Evolutionary conservation across 1,140 invertebrate species (phyloP), one percentile per base, ranked within the genome.

Genomic region (Pinna nobilis): DNA sequence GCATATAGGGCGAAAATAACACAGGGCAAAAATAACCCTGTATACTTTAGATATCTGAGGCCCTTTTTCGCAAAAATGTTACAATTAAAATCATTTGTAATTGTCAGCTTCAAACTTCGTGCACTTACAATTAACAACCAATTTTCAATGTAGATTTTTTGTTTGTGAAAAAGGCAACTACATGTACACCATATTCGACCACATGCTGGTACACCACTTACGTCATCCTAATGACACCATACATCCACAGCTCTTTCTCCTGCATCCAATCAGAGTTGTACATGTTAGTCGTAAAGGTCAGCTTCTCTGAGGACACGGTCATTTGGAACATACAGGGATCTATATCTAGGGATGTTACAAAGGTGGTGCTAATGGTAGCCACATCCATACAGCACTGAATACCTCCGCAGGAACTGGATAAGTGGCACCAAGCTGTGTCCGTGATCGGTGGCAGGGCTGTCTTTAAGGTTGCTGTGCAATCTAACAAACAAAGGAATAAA

Each of bases 171-270:
- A n/a, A n/a, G n/a, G n/a, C n/a, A n/a, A n/a, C n/a, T n/a, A n/a
- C n/a, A n/a, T n/a, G n/a, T n/a, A n/a, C n/a, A n/a, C n/a, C n/a
- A n/a, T n/a, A n/a, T n/a, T n/a, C n/a, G n/a, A n/a, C n/a, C n/a
- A n/a, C n/a, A n/a, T n/a, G n/a, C n/a, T n/a, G n/a, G n/a, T n/a
- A n/a, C n/a, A n/a, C n/a, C n/a, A 53, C 66, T 39, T 44, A 68
- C 66, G 35, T 68, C 28, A 68, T 68, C 59, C 51, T 57, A n/a
- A 68, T 37, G 6, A 68, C 35, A 25, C 66, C 66, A 59, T 57
- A 68, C 28, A 68, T 33, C 66, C 66, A 68, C 2, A 57, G 25
- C 37, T 68, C 51, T 13, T 57, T 33, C 33, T 37, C 50, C 20
- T 28, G 23, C 44, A 50, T 53, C 66, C 67, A 69, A 33, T 69